phyloP scores from a whole-genome alignment of 2,888 invertebrate species.

The Cryptophagus acutangulus region DNA sequence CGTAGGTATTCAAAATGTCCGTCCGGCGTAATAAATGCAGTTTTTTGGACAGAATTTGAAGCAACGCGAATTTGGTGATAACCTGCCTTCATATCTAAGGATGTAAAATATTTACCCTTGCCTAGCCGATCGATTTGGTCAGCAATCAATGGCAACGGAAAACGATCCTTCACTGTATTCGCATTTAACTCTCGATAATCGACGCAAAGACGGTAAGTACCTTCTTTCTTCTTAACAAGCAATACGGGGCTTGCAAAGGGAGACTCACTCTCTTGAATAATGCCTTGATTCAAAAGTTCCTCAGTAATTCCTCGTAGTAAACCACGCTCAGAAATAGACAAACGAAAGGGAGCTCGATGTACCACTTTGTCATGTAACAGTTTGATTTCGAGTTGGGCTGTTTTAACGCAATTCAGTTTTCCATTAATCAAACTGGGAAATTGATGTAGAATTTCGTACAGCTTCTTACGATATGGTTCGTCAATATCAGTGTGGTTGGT shows the following conservation, averaged over 20 bases:
- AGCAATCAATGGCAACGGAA: constrained; percentile 35
- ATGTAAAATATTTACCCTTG: constrained; percentile 29
- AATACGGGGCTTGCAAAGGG: constrained; percentile 15
- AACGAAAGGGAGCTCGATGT: constrained; percentile 6
- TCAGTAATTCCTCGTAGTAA: background rate
- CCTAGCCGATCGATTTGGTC: constrained; percentile 31
- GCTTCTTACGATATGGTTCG: too few relatives aligned
- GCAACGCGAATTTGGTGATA: constrained; percentile 35
- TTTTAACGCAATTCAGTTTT: constrained; percentile 16
- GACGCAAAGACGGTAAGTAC: constrained; percentile 26
- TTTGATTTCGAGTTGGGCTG: constrained; percentile 12
- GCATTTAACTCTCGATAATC: constrained; percentile 35
- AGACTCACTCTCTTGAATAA: background rate
- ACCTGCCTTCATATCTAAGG: constrained; percentile 32
- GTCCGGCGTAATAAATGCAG: constrained; percentile 35
- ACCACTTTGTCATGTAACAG: constrained; percentile 16
- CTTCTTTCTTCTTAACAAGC: constrained; percentile 23
- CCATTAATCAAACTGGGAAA: too few relatives aligned
- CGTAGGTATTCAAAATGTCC: constrained; percentile 35
- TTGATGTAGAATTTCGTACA: too few relatives aligned
- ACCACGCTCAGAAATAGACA: background rate
- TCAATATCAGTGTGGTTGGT: too few relatives aligned
- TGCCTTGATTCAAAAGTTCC: background rate
- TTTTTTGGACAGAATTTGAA: constrained; percentile 29
- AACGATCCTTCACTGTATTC: constrained; percentile 32